phyloP scores from a whole-genome alignment of 2,888 invertebrate species.

The Caenorhabditis plicata region DNA sequence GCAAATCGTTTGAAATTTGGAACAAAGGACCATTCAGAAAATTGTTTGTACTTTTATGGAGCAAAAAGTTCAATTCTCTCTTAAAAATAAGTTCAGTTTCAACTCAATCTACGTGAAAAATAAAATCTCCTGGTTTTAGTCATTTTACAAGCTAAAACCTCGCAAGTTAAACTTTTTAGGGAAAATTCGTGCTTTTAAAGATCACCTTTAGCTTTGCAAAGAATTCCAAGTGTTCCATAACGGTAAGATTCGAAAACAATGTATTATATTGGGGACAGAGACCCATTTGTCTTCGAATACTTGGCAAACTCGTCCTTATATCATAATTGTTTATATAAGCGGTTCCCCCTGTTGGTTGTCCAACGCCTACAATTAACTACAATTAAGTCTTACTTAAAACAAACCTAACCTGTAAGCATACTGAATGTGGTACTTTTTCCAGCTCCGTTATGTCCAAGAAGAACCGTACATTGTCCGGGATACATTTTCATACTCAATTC shows the following conservation, averaged over 20 bases:
- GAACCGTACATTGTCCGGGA: constrained; percentile 74
- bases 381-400: no score
- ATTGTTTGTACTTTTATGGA: no score
- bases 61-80: no score
- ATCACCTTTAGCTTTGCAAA: constrained; percentile 73
- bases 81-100: no score
- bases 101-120: no score
- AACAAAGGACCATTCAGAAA: no score
- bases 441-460: constrained; percentile 83
- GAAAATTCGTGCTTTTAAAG: no score
- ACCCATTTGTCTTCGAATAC: constrained; percentile 72
- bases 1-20: no score
- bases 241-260: constrained; percentile 80
- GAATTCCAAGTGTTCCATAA: constrained; percentile 80
- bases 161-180: no score
- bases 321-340: constrained; percentile 70
- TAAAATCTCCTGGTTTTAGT: no score
- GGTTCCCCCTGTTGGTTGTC: constrained; percentile 46
- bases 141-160: no score
- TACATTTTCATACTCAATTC: constrained; percentile 76
- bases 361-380: no score
- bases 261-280: constrained; percentile 87
- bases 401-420: constrained; percentile 83
- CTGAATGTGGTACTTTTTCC: constrained; percentile 91
- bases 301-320: constrained; percentile 67